Evolutionary conservation across 1,140 invertebrate species (phyloP).

Genomic region (Drosophila ercepeae): DNA sequence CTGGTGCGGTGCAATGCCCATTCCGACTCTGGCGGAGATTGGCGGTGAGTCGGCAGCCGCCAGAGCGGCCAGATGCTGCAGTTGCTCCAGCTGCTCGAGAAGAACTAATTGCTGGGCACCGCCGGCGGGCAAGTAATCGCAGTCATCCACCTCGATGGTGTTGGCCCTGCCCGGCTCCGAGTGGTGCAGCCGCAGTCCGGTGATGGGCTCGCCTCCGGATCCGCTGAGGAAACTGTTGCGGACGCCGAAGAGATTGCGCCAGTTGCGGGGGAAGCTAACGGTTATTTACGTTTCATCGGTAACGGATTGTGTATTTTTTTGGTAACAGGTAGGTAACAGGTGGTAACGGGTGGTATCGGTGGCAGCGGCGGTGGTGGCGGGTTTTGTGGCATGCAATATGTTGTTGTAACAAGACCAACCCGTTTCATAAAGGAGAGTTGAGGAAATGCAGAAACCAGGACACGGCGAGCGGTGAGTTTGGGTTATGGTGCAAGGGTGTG

Average conservation of each 20-base stretch:
- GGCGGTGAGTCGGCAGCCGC: slow-evolving; percentile 77
- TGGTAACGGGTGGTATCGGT: slow-evolving; percentile 21
- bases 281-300: slow-evolving; percentile 50
- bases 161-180: slow-evolving; percentile 72
- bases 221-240: slow-evolving; percentile 49
- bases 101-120: slow-evolving; percentile 70
- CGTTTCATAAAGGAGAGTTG: not conserved
- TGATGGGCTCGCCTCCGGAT: slow-evolving; percentile 48
- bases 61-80: slow-evolving; percentile 72
- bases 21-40: slow-evolving; percentile 54
- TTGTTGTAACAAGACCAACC: not conserved
- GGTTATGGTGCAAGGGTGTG: slow-evolving; percentile 2
- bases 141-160: slow-evolving; percentile 82
- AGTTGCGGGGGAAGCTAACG: slow-evolving; percentile 75
- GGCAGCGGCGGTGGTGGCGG: slow-evolving; percentile 6
- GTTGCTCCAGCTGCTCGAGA: slow-evolving; percentile 75
- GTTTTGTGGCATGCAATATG: slow-evolving; percentile 22
- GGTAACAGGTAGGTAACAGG: slow-evolving; percentile 23
- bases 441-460: slow-evolving; percentile 6
- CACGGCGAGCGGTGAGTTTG: slow-evolving; percentile 22
- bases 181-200: slow-evolving; percentile 53
- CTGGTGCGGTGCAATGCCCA: slow-evolving; percentile 55
- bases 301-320: slow-evolving; percentile 15
- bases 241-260: slow-evolving; percentile 71
- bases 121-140: slow-evolving; percentile 65